phyloP scores from a whole-genome alignment of 2,888 invertebrate species.

The Phoronis australis region DNA sequence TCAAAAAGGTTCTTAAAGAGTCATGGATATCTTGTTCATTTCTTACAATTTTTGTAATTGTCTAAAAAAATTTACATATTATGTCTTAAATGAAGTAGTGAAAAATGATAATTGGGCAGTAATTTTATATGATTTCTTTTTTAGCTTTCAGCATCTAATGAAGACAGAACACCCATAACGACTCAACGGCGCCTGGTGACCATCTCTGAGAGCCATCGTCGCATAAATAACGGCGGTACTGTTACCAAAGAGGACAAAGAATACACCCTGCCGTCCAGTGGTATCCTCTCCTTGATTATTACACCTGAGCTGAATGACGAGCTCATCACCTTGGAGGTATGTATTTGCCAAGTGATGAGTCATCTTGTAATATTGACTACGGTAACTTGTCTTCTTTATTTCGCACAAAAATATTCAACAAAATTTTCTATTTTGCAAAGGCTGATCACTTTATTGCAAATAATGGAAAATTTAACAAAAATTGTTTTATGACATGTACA shows the following conservation, averaged over 20 bases:
- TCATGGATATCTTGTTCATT: no score
- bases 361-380: no score
- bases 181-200: constrained; percentile 22
- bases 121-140: constrained; percentile 1
- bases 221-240: not conserved
- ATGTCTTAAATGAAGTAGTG: no score
- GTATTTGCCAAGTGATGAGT: constrained; percentile 8
- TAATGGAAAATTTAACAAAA: no score
- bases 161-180: constrained; percentile 69
- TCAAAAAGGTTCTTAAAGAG: no score
- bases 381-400: no score
- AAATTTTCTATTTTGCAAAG: no score
- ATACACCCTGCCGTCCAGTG: constrained; percentile 29
- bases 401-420: no score
- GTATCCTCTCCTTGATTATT: constrained; percentile 37
- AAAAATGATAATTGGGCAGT: not conserved
- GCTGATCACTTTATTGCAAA: no score
- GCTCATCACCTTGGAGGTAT: constrained; percentile 30
- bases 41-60: no score
- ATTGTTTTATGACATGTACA: no score
- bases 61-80: no score
- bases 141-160: constrained; percentile 80
- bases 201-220: constrained; percentile 5
- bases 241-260: constrained; percentile 1
- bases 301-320: constrained; percentile 19